Conservation (phyloP, 2,888 invertebrate genomes). For the Himalopsyche kuldschensis region DNA sequence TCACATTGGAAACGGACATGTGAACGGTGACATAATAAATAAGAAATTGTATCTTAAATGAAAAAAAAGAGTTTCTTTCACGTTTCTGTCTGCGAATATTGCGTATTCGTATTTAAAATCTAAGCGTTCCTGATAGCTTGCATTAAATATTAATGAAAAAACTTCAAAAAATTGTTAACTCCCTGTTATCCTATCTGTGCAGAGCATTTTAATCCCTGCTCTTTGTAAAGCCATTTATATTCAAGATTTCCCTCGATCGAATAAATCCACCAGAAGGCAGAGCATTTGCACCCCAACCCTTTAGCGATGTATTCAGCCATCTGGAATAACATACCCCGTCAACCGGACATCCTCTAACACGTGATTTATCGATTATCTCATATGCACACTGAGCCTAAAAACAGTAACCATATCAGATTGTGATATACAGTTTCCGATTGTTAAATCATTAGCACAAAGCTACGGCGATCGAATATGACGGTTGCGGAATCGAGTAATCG, state of each 20-base stretch:
- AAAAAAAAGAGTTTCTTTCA: no score
- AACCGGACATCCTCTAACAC: slow-evolving; percentile 30
- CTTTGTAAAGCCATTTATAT: slow-evolving; percentile 22
- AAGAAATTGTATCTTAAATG: no score
- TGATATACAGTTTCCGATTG: not conserved
- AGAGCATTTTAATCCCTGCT: slow-evolving; percentile 24
- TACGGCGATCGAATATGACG: not conserved
- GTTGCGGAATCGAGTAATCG: not conserved
- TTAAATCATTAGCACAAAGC: not conserved
- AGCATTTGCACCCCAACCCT: slow-evolving; percentile 4
- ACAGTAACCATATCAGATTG: not conserved
- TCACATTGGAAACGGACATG: no score
- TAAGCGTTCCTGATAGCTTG: not conserved
- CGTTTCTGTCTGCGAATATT: no score
- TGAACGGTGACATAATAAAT: no score
- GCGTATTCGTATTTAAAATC: not conserved
- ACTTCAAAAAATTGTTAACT: not conserved
- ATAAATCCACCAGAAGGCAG: not conserved
- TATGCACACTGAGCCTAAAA: not conserved
- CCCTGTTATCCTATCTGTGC: not conserved
- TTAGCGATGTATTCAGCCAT: slow-evolving; percentile 5
- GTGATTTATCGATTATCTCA: slow-evolving; percentile 23
- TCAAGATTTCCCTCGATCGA: slow-evolving; percentile 20
- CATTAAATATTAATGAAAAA: not conserved
- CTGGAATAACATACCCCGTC: slow-evolving; percentile 29